Conservation (phyloP, 2,888 invertebrate species). For the Agapostemon virescens region DNA sequence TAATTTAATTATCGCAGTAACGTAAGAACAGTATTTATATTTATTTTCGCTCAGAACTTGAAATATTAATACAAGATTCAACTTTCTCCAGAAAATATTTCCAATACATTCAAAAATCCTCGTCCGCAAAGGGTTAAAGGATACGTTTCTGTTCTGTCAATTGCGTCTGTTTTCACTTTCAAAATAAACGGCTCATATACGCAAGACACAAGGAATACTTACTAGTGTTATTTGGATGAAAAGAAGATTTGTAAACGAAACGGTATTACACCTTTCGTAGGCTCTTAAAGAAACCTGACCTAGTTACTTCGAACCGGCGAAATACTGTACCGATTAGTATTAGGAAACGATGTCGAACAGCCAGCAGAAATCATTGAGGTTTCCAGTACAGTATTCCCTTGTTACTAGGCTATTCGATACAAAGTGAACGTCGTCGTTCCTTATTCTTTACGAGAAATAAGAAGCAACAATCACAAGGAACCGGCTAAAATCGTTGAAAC, state of each 20-base stretch:
- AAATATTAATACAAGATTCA: no score
- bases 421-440: background rate
- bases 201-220: background rate
- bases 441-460: background rate
- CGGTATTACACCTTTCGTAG: background rate
- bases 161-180: no score
- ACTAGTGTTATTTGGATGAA: no score
- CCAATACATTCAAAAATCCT: no score
- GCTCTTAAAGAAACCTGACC: no score
- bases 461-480: background rate
- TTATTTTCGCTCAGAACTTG: no score
- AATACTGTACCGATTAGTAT: background rate
- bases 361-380: background rate
- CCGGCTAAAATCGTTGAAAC: background rate
- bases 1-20: no score
- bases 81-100: no score
- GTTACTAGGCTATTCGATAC: background rate
- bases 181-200: no score
- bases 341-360: background rate
- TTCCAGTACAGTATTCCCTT: background rate
- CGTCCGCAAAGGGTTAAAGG: no score
- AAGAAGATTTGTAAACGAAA: background rate
- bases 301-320: background rate
- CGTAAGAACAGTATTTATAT: no score
- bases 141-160: no score